Conservation (phyloP, 64 coral and sea anemone genomes). For the Montipora efflorescens region DNA sequence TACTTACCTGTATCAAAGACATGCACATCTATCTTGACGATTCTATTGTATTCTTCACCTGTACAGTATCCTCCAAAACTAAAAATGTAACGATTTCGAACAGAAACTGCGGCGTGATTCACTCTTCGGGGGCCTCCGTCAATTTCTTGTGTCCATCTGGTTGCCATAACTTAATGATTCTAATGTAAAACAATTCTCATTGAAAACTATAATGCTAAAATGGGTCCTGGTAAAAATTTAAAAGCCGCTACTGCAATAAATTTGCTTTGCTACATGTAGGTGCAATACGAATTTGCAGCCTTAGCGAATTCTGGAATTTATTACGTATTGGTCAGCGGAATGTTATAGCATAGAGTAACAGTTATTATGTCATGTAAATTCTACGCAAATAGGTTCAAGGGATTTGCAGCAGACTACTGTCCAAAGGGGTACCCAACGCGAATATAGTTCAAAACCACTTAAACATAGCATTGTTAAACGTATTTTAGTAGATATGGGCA, state of each 20-base stretch:
- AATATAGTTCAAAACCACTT: too few relatives aligned
- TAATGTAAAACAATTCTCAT: neutral
- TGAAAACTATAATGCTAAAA: conserved; percentile 6
- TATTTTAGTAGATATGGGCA: too few relatives aligned
- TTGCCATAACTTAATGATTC: conserved; percentile 50
- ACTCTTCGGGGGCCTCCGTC: conserved; percentile 94
- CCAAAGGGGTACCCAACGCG: too few relatives aligned
- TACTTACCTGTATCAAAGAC: conserved; percentile 93
- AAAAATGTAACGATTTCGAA: conserved; percentile 90
- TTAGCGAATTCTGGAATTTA: neutral
- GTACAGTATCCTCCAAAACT: conserved; percentile 98
- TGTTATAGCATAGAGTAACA: too few relatives aligned
- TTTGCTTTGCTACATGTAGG: neutral
- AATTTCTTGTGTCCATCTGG: conserved; percentile 84
- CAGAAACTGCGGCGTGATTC: conserved; percentile 89
- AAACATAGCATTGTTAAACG: too few relatives aligned
- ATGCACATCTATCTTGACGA: conserved; percentile 95
- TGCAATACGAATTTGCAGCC: neutral
- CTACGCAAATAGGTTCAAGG: too few relatives aligned
- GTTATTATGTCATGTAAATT: too few relatives aligned
- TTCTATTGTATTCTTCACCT: conserved; percentile 88
- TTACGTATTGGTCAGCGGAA: conserved; percentile 33
- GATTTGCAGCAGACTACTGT: too few relatives aligned
- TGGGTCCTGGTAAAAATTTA: neutral
- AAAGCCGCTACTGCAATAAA: neutral